phyloP scores from a whole-genome alignment of 2,797 vertebrate genomes.

The Anguilla pacifica region DNA sequence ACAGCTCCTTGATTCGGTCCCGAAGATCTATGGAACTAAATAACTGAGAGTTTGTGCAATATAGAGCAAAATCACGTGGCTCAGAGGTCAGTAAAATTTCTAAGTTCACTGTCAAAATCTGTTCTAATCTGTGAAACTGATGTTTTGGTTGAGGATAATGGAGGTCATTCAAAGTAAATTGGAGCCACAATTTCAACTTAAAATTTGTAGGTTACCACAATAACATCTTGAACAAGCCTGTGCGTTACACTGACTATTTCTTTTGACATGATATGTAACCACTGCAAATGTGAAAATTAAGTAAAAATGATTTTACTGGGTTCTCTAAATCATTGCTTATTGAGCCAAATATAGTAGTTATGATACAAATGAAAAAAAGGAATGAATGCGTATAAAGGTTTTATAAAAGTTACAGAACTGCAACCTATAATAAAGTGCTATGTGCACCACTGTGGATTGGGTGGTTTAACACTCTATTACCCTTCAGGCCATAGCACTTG shows the following conservation, averaged over 20 bases:
- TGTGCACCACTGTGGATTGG: too few species aligned
- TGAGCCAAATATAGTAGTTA: too few species aligned
- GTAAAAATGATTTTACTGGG: too few species aligned
- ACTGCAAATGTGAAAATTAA: not conserved
- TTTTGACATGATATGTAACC: not conserved
- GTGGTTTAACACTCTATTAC: too few species aligned
- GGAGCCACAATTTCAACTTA: not conserved
- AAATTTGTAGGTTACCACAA: not conserved
- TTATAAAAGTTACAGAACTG: too few species aligned
- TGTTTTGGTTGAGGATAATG: not conserved
- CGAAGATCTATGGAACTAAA: not conserved
- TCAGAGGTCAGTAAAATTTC: not conserved
- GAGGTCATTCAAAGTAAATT: not conserved
- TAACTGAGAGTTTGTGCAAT: not conserved
- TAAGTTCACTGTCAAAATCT: not conserved
- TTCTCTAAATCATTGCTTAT: too few species aligned
- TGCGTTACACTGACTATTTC: not conserved
- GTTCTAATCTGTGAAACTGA: not conserved
- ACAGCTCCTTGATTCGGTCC: not conserved
- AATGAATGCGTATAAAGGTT: too few species aligned
- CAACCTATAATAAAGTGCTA: too few species aligned
- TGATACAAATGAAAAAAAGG: too few species aligned
- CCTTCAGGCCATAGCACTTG: too few species aligned
- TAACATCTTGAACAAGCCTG: not conserved
- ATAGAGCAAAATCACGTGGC: not conserved